A percentile compares a stretch with the other conserved stretches of the same genome.
Evolutionary conservation across 2,888 invertebrate species (phyloP).

Genomic region (Tenodera sinensis): DNA sequence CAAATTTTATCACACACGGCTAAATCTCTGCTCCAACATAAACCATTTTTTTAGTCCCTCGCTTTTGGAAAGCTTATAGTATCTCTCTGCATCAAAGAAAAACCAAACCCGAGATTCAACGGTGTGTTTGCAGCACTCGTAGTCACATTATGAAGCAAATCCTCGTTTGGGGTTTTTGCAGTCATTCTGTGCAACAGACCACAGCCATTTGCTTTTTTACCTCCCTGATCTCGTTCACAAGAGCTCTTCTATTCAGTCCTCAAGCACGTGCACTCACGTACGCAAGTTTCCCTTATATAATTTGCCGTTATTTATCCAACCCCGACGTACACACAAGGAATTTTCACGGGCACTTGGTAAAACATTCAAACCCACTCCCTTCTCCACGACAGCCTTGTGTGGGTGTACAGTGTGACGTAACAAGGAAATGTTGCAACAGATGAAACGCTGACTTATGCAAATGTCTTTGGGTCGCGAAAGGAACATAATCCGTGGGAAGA

Average conservation of each 20-base stretch:
- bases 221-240: not conserved
- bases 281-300: not conserved
- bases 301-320: not conserved
- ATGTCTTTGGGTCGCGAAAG: not conserved
- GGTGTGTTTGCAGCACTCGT: not conserved
- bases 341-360: not conserved
- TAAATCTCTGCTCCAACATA: not conserved
- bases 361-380: not conserved
- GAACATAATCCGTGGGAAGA: not conserved
- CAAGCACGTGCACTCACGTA: not conserved
- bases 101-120: not conserved
- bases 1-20: no score
- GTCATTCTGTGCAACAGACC: no score
- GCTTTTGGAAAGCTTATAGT: not conserved
- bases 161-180: not conserved
- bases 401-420: not conserved
- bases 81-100: not conserved
- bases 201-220: not conserved
- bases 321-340: not conserved
- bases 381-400: not conserved
- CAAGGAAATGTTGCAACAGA: not conserved
- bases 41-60: not conserved
- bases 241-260: not conserved
- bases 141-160: not conserved
- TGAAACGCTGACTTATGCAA: not conserved